These are phyloP conservation scores for Trachemys scripta DNA, from an alignment of 2,113 vertebrate species.

Conservation along the genomic window DNA sequence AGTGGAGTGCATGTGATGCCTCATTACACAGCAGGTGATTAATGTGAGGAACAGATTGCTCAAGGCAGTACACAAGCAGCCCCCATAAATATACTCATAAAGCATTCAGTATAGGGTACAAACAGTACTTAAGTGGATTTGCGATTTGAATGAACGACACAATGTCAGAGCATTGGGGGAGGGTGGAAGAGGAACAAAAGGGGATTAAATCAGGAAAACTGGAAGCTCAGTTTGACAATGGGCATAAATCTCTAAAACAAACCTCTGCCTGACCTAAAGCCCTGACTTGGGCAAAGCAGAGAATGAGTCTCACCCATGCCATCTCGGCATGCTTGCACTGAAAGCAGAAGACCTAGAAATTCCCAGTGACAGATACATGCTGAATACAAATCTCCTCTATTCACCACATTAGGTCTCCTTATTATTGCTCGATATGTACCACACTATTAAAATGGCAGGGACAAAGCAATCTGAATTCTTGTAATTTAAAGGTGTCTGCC, in stretches of 20 bases:
- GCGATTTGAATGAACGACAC: constrained; percentile 1
- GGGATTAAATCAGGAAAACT: constrained; percentile 10
- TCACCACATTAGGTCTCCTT: neutral
- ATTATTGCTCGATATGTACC: neutral
- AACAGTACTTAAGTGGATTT: constrained; percentile 48
- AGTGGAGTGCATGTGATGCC: constrained; percentile 40
- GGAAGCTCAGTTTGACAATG: neutral
- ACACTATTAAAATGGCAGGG: neutral
- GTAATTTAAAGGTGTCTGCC: neutral
- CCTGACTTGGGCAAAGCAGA: neutral
- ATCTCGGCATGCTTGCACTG: neutral
- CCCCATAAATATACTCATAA: constrained; percentile 20
- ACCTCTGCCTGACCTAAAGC: neutral
- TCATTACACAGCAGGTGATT: constrained; percentile 68
- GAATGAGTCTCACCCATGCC: neutral
- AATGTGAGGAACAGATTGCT: constrained; percentile 67
- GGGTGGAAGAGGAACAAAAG: constrained; percentile 10
- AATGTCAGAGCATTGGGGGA: constrained; percentile 10
- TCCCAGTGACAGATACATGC: neutral
- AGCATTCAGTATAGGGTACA: constrained; percentile 21
- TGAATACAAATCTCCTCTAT: neutral
- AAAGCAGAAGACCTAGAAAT: neutral
- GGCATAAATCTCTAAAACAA: constrained; percentile 27
- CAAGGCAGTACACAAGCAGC: neutral
- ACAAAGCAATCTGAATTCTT: neutral